Conservation (phyloP, 1,140 invertebrate genomes). For the Planococcus citri region DNA sequence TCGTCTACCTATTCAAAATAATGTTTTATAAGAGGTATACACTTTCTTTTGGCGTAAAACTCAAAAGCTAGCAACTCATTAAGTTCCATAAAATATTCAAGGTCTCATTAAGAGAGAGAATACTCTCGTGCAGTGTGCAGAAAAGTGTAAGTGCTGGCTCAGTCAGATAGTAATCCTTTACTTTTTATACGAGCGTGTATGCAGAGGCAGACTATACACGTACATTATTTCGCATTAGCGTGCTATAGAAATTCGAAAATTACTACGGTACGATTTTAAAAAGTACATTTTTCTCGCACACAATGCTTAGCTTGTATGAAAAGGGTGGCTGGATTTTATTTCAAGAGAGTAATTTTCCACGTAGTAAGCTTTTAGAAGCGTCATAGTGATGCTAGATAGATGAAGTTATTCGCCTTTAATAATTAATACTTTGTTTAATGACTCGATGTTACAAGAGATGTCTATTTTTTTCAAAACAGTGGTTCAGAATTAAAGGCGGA, state of each 20-base stretch:
- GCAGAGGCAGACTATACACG: too few species aligned
- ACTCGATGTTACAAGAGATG: too few species aligned
- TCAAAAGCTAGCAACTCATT: conserved; percentile 14
- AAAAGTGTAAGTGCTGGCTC: neutral
- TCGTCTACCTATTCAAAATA: neutral
- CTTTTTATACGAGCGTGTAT: neutral
- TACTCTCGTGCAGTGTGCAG: neutral
- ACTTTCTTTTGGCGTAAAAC: neutral
- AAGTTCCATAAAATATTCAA: conserved; percentile 13
- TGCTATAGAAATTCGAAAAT: neutral
- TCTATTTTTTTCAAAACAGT: too few species aligned
- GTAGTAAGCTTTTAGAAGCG: neutral
- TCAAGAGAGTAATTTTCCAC: neutral
- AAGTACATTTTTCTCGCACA: neutral
- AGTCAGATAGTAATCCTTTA: conserved; percentile 3
- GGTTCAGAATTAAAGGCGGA: too few species aligned
- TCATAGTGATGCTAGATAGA: neutral
- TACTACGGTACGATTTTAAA: neutral
- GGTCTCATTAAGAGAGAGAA: neutral
- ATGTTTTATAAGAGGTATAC: conserved; percentile 4
- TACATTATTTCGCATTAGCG: neutral
- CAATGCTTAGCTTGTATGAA: neutral
- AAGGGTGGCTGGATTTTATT: neutral
- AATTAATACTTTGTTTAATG: neutral
- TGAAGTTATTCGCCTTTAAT: neutral